Conservation (phyloP, 2,888 invertebrate species). For the Oscheius sp. region DNA sequence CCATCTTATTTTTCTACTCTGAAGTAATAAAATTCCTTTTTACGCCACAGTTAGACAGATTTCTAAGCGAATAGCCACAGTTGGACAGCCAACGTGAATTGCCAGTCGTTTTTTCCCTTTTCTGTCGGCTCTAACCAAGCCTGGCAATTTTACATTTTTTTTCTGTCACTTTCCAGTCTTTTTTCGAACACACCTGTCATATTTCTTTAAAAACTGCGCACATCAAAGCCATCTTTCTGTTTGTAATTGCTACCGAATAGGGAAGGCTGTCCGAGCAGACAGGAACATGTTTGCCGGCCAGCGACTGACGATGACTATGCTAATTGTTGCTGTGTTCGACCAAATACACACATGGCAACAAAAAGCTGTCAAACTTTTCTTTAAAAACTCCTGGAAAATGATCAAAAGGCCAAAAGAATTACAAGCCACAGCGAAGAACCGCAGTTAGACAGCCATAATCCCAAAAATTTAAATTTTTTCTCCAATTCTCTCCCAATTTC, state of each 20-base stretch:
- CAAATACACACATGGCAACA: constrained; percentile 1
- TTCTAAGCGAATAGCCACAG: too few relatives aligned
- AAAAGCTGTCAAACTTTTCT: too few relatives aligned
- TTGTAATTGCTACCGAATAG: constrained; percentile 12
- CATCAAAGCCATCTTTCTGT: background rate
- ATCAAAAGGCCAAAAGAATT: too few relatives aligned
- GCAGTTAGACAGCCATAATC: background rate
- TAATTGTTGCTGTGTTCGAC: background rate
- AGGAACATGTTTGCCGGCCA: constrained; percentile 25
- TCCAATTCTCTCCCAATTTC: background rate
- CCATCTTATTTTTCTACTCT: too few relatives aligned
- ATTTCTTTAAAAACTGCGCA: too few relatives aligned
- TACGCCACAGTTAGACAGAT: too few relatives aligned
- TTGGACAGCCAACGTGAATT: too few relatives aligned
- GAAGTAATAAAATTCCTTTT: background rate
- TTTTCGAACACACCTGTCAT: background rate
- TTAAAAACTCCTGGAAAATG: too few relatives aligned
- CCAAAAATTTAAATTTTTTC: too few relatives aligned
- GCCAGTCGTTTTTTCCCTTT: background rate
- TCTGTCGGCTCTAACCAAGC: background rate
- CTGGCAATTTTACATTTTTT: background rate
- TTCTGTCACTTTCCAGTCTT: background rate
- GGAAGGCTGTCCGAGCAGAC: background rate
- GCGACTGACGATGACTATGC: background rate
- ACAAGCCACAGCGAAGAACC: too few relatives aligned